Evolutionary conservation across 2,888 invertebrate species (phyloP), one percentile per base, ranked within the genome.

Genomic region (Eumacrocentrus americanus): DNA sequence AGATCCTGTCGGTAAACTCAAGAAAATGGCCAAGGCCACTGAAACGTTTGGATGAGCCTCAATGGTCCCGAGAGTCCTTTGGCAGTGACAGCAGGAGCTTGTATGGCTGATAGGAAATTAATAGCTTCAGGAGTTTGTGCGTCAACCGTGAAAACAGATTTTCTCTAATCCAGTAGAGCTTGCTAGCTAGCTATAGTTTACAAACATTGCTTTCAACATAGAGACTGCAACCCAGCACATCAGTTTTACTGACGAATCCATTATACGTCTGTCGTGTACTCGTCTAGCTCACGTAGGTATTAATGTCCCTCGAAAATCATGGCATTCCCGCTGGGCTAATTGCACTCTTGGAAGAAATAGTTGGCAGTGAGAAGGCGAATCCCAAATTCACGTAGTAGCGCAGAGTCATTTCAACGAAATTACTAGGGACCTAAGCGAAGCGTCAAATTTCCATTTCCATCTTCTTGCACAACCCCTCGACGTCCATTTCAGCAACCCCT

Each of bases 381-480:
- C 1, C n/a, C 9, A 54, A 46, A 59, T 44, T 48, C 23, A 44
- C 25, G 52, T 51, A 53, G 34, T n/a, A 35, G 14, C 46, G 23
- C 35, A 54, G 47, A 55, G 54, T 52, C 23, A 58, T 67, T 61
- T 52, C 42, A 52, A 52, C 11, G 35, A 54, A 65, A 65, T 67
- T 59, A 58, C 56, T 57, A 12, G 55, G 20, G n/a, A 38, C 40
- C 37, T 44, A 37, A 58, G 53, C 61, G 61, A 34, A 61, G 62
- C 48, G 57, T 60, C 42, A 52, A 59, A 63, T 65, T 62, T 59
- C 40, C 62, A 67, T 16, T 12, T 38, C 40, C 35, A 14, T 11
- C 9, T 40, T 59, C n/a, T 47, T 35, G 12, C 20, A 37, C 18
- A 20, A 12, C 51, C 14, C 16, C 42, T 18, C n/a, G 6, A 2